Evolutionary conservation across 2,113 vertebrate genomes (phyloP).

Genomic region (Corvus cornix): DNA sequence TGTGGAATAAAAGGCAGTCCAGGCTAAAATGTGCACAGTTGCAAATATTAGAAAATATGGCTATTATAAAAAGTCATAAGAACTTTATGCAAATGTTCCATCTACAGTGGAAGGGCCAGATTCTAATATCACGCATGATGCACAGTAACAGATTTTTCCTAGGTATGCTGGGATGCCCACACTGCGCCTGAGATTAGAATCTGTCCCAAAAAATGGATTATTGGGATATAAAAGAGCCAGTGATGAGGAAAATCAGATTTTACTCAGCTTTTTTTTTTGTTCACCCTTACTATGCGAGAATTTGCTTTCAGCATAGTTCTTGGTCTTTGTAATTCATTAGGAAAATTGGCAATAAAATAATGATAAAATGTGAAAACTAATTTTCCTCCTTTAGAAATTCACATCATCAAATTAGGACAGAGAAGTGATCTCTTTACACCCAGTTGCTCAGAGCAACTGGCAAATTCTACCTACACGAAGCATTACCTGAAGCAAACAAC

Average conservation of each 20-base stretch:
- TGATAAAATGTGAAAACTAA: background rate
- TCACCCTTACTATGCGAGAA: background rate
- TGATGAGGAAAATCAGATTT: conserved; percentile 42
- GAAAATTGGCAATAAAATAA: background rate
- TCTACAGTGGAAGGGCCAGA: conserved; percentile 4
- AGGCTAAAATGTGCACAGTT: background rate
- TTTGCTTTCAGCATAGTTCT: background rate
- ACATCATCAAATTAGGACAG: background rate
- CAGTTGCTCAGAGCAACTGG: background rate
- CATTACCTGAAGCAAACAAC: background rate
- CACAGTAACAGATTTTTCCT: conserved; percentile 38
- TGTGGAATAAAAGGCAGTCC: background rate
- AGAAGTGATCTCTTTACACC: background rate
- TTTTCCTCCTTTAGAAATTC: background rate
- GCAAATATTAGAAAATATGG: conserved; percentile 1
- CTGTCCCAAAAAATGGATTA: conserved; percentile 17
- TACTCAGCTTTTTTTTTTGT: background rate
- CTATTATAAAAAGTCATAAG: background rate
- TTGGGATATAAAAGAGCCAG: background rate
- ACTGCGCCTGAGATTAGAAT: background rate
- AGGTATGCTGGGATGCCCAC: background rate
- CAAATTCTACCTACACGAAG: background rate
- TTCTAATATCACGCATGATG: conserved; percentile 34
- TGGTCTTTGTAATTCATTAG: background rate
- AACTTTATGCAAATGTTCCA: conserved; percentile 12